Evolutionary conservation across 2,797 vertebrate genomes (phyloP).

Genomic region (Anableps anableps): DNA sequence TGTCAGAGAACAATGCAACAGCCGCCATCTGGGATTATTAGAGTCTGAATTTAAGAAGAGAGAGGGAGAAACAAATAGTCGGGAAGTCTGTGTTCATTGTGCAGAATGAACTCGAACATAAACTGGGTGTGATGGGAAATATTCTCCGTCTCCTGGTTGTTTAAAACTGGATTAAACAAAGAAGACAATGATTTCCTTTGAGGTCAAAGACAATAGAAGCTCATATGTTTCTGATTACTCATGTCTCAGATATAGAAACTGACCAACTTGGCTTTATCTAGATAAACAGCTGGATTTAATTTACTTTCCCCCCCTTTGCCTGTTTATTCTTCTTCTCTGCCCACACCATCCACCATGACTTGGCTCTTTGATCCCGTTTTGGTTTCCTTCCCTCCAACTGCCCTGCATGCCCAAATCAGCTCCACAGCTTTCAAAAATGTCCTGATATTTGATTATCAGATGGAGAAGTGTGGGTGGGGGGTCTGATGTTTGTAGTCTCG

Average conservation of each 20-base stretch:
- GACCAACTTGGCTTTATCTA: constrained; percentile 46
- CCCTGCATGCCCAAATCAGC: constrained; percentile 8
- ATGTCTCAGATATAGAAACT: constrained; percentile 63
- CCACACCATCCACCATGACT: constrained; percentile 13
- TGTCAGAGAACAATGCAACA: constrained; percentile 49
- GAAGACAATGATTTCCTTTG: constrained; percentile 48
- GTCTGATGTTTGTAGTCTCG: constrained; percentile 14
- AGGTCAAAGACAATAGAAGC: constrained; percentile 60
- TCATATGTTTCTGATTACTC: constrained; percentile 69
- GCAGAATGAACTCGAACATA: background rate
- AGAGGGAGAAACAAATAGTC: background rate
- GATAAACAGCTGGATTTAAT: constrained; percentile 61
- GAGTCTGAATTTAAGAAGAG: constrained; percentile 34
- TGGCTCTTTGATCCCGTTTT: constrained; percentile 32
- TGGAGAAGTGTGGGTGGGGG: constrained; percentile 5
- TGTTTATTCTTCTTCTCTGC: constrained; percentile 23
- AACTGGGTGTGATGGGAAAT: constrained; percentile 8
- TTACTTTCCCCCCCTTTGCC: constrained; percentile 18
- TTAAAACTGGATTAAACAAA: constrained; percentile 39
- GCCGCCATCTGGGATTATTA: constrained; percentile 38
- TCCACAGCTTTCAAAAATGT: constrained; percentile 15
- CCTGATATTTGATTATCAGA: constrained; percentile 62
- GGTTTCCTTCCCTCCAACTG: background rate
- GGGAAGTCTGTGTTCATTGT: constrained; percentile 21
- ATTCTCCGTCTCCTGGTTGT: constrained; percentile 23